Evolutionary conservation across 2,113 vertebrate genomes (phyloP).

Genomic region (Poeciliopsis prolifica): DNA sequence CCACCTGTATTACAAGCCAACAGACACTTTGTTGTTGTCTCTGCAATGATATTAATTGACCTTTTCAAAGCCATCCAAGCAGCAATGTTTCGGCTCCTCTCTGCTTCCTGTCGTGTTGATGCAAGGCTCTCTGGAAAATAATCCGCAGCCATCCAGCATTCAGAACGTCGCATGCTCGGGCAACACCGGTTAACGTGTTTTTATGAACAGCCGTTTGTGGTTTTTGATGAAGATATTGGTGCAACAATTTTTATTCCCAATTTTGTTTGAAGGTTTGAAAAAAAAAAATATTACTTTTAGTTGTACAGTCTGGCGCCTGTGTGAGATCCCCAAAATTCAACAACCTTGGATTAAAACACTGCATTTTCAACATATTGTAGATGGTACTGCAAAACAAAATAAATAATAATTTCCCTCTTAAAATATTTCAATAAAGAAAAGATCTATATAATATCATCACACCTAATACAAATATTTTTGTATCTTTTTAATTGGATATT

Average conservation of each 20-base stretch:
- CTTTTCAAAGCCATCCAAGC: conserved; percentile 60
- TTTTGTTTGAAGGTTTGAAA: background rate
- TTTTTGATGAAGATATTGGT: background rate
- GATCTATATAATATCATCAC: no score
- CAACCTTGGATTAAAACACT: background rate
- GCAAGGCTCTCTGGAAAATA: conserved; percentile 33
- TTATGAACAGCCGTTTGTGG: background rate
- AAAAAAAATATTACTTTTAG: background rate
- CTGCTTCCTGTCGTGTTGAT: conserved; percentile 44
- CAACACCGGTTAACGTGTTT: background rate
- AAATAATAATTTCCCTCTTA: no score
- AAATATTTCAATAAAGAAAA: no score
- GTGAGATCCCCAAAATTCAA: background rate
- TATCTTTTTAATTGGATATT: background rate
- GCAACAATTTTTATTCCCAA: background rate
- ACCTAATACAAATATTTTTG: no score
- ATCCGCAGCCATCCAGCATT: conserved; percentile 28
- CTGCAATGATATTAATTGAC: conserved; percentile 68
- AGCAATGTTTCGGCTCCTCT: conserved; percentile 47
- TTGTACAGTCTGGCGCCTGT: background rate
- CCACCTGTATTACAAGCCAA: conserved; percentile 61
- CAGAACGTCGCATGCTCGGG: conserved; percentile 35
- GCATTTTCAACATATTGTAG: background rate
- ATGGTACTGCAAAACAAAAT: background rate
- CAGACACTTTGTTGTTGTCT: conserved; percentile 63